These are phyloP conservation scores for Colius striatus DNA, from an alignment of 2,113 vertebrate species.

Conservation along the genomic window DNA sequence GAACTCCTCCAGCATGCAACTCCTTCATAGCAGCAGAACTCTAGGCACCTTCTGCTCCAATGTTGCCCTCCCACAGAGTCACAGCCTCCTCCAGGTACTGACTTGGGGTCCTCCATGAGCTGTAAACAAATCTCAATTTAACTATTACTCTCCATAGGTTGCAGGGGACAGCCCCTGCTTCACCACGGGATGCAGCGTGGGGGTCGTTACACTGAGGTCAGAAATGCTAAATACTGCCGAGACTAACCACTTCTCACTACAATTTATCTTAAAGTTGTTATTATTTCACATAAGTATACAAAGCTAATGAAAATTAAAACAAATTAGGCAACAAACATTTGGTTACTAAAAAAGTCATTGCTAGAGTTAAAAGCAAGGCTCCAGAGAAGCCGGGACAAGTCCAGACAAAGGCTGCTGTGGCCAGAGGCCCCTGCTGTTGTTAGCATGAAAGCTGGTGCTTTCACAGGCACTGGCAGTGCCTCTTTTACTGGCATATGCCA, in stretches of 20 bases:
- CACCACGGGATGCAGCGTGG: accelerated
- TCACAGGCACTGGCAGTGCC: background rate
- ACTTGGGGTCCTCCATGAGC: too few relatives aligned
- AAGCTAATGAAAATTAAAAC: background rate
- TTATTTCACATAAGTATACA: background rate
- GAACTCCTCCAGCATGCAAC: too few relatives aligned
- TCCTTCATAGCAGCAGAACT: too few relatives aligned
- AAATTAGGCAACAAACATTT: background rate
- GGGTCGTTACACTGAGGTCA: accelerated
- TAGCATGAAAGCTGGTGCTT: background rate
- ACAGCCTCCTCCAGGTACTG: too few relatives aligned
- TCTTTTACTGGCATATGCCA: accelerated
- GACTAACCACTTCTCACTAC: background rate
- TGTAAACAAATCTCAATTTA: too few relatives aligned
- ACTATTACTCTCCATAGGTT: too few relatives aligned
- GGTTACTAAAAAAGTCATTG: background rate
- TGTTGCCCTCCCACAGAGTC: too few relatives aligned
- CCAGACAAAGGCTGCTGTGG: background rate
- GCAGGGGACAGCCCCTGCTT: too few relatives aligned
- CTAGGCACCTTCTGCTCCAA: too few relatives aligned
- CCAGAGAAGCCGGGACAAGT: background rate
- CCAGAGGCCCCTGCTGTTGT: background rate
- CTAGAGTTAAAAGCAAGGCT: background rate
- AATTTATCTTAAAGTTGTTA: background rate
- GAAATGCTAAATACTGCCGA: background rate